These are phyloP conservation scores for Willisornis vidua DNA, from an alignment of 2,113 vertebrate species.

Conservation along the genomic window DNA sequence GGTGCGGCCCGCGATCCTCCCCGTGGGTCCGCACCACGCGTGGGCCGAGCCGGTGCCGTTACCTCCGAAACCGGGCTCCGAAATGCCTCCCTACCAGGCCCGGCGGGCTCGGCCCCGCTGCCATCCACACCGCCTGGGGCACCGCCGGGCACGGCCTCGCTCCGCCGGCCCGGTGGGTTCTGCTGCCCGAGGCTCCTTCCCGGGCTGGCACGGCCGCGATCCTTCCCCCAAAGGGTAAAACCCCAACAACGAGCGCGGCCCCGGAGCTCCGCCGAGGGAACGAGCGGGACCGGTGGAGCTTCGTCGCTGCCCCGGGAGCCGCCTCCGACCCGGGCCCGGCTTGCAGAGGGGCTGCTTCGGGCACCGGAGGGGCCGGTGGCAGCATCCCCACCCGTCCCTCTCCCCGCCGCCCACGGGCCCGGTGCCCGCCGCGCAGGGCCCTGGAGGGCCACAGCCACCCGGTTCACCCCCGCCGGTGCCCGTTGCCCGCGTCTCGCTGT, in stretches of 20 bases:
- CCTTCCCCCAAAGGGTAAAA: neutral
- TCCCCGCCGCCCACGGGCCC: neutral
- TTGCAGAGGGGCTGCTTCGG: neutral
- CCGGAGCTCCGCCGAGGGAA: neutral
- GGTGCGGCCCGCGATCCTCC: neutral
- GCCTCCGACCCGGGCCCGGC: neutral
- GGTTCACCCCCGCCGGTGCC: neutral
- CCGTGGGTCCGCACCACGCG: neutral
- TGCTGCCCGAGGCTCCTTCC: neutral
- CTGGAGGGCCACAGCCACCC: neutral
- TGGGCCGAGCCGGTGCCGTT: neutral
- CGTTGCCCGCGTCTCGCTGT: neutral
- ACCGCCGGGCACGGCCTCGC: neutral
- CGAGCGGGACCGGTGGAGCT: neutral
- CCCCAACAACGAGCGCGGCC: neutral
- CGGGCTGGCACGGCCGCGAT: neutral
- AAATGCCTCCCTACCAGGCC: neutral
- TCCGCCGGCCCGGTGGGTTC: neutral
- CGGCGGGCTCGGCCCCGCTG: neutral
- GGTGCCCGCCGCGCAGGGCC: neutral
- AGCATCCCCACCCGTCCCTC: neutral
- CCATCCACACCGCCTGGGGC: neutral
- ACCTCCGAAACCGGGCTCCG: neutral
- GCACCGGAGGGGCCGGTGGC: neutral
- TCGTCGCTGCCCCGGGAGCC: neutral